phyloP scores from a whole-genome alignment of 2,113 vertebrate genomes.

The Haliaeetus leucogaster region DNA sequence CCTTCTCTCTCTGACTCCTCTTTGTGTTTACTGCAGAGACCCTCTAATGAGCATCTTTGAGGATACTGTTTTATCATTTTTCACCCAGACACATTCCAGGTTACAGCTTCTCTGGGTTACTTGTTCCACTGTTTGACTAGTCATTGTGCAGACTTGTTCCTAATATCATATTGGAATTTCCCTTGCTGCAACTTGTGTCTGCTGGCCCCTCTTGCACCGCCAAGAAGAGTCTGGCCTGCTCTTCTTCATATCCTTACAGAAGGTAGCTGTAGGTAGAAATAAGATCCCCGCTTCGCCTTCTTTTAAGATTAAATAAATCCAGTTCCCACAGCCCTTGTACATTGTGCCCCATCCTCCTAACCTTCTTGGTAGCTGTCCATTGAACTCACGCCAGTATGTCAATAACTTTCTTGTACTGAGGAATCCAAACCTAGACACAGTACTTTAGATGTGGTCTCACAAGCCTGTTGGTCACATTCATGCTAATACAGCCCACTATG shows the following conservation, averaged over 20 bases:
- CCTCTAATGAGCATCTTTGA: not conserved
- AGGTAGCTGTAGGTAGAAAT: not conserved
- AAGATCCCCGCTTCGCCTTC: not conserved
- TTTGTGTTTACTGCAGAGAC: not conserved
- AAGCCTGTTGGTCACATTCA: not conserved
- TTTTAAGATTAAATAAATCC: not conserved
- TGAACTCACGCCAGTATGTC: not conserved
- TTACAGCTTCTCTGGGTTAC: not conserved
- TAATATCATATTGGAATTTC: not conserved
- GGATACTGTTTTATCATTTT: not conserved
- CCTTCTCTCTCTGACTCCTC: not conserved
- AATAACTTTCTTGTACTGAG: not conserved
- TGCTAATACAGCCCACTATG: not conserved
- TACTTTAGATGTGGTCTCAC: not conserved
- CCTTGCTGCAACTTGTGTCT: not conserved
- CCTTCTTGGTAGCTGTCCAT: not conserved
- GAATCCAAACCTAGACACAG: not conserved
- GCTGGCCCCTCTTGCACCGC: not conserved
- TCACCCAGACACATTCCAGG: not conserved
- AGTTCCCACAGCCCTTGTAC: not conserved
- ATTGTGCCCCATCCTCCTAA: not conserved
- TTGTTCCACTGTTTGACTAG: not conserved
- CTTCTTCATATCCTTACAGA: not conserved
- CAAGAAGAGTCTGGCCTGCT: not conserved
- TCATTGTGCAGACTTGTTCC: not conserved